These are phyloP conservation scores for Oscheius sp. DNA, from an alignment of 2,888 invertebrate species.

Conservation along the genomic window DNA sequence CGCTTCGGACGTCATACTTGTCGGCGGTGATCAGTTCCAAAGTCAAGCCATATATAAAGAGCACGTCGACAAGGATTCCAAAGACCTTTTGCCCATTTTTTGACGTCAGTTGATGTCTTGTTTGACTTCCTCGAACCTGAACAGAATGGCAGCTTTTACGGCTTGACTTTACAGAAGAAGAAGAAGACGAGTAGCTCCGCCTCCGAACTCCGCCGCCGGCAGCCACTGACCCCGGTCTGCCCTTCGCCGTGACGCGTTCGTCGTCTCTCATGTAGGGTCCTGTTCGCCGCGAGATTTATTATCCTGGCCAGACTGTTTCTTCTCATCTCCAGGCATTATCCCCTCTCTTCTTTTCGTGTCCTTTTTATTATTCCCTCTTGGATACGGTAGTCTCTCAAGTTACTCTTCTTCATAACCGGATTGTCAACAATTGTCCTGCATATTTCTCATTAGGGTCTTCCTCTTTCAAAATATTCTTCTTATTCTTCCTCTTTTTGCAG, in stretches of 20 bases:
- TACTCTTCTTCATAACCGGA: conserved; percentile 16
- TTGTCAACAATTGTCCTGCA: conserved; percentile 8
- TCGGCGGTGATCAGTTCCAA: no score
- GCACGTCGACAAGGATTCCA: no score
- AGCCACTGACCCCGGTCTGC: conserved; percentile 11
- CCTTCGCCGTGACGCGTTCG: conserved; percentile 19
- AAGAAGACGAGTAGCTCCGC: conserved; percentile 5
- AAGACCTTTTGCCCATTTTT: no score
- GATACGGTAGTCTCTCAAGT: conserved; percentile 31
- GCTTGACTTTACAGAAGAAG: not conserved
- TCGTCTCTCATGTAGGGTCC: conserved; percentile 12
- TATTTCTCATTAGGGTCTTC: conserved; percentile 33
- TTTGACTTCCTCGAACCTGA: conserved; percentile 3
- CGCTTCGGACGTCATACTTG: no score
- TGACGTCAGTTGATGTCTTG: not conserved
- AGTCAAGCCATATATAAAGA: no score
- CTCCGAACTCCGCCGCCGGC: conserved; percentile 1
- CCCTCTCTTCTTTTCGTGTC: conserved; percentile 1
- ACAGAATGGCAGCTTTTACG: not conserved
- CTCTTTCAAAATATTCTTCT: conserved; percentile 2
- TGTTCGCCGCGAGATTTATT: conserved; percentile 34
- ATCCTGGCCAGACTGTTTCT: conserved; percentile 21
- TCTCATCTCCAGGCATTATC: not conserved
- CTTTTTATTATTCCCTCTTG: conserved; percentile 33
- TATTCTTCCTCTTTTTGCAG: conserved; percentile 8